Base-by-base conservation (phyloP, 1,140 invertebrate species). In the Piezodorus guildinii region DNA sequence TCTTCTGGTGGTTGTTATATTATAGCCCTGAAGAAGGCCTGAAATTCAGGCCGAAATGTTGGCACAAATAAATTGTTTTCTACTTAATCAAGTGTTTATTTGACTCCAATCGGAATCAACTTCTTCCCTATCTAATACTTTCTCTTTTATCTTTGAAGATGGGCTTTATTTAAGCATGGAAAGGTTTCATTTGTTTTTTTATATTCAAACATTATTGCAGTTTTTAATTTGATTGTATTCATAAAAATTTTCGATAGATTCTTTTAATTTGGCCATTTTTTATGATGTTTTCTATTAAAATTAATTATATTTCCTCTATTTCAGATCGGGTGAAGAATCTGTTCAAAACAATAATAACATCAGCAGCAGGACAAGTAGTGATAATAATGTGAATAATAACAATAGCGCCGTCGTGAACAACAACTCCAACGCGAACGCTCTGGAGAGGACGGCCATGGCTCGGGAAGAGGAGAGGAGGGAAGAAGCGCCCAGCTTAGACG, bases 401-500 rank as follows among this genome's bases (percentile, higher is more conserved):
- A 43, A 67, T 69, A 63, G 70, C 19, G 21, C 54, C 2, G 25
- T 15, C 10, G 19, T 39, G 15, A 60, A 16, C n/a, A 60, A 17
- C 17, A 39, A 39, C 12, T 19, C 62, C n/a, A 34, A n/a, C n/a
- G n/a, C 30, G 10, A 34, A 17, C 30, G 12, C 54, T 0, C 14
- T 27, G 16, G 17, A 59, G 0, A n/a, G 17, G 39, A 44, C 45
- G 1, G 58, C 15, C 15, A 17, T 12, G 3, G 27, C 27, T 1
- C 27, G 43, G 10, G 63, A 64, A n/a, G 56, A 25, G 3, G 58
- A 60, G 23, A 51, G 58, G 44, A 45, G 19, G 51, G 63, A 60
- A 60, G 54, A 49, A 34, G 23, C 23, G 9, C 10, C 17, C 3
- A 23, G 52, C 14, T 9, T 56, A 45, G 76, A 77, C 12, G 74